Evolutionary conservation across 2,888 invertebrate genomes (phyloP).

Genomic region (Stenolophus ochropezus): DNA sequence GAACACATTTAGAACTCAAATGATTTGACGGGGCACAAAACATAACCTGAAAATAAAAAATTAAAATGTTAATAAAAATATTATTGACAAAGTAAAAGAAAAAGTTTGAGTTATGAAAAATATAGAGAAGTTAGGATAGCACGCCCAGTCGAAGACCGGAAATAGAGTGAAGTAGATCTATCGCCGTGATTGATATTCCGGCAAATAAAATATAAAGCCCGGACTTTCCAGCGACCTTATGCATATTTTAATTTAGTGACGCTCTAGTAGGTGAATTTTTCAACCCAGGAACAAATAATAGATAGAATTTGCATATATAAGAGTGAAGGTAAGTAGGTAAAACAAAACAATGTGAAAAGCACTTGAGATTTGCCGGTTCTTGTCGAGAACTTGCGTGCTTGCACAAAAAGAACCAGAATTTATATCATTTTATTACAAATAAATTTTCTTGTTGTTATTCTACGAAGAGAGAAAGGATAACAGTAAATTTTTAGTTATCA

Average conservation of each 20-base stretch:
- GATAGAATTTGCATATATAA: constrained; percentile 25
- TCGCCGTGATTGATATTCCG: neutral
- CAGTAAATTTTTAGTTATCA: constrained; percentile 43
- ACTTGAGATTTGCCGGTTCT: constrained; percentile 20
- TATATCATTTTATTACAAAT: constrained; percentile 43
- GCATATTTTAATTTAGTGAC: constrained; percentile 3
- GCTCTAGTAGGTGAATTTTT: neutral
- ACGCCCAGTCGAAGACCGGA: neutral
- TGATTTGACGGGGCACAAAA: neutral
- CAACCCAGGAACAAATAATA: constrained; percentile 8
- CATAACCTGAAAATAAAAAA: neutral
- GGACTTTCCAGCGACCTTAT: neutral
- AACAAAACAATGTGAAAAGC: constrained; percentile 20
- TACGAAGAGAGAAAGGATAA: constrained; percentile 27
- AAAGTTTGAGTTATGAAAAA: neutral
- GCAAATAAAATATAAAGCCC: neutral
- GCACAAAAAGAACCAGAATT: constrained; percentile 29
- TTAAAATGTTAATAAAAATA: neutral
- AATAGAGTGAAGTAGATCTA: neutral
- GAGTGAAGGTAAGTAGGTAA: constrained; percentile 3
- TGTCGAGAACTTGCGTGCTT: constrained; percentile 33
- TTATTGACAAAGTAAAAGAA: too few species aligned
- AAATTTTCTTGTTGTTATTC: constrained; percentile 35
- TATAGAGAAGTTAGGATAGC: neutral
- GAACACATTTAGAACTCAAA: neutral